A percentile compares a stretch with the other conserved stretches of the same genome.
phyloP scores from a whole-genome alignment of 2,888 invertebrate species.

The Argynnis bischoffii region DNA sequence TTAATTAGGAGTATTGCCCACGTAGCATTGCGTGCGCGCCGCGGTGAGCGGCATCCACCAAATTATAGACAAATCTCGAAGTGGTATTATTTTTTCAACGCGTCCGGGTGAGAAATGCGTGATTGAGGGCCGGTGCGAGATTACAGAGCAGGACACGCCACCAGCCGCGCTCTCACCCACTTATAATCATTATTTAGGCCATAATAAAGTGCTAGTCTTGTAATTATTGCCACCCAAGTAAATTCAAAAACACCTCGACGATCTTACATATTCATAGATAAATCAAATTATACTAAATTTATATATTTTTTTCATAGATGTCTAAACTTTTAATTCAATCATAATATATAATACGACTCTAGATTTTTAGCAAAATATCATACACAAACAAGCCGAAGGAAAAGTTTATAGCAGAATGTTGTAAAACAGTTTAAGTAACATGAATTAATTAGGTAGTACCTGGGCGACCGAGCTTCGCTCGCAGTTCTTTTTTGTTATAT shows the following conservation, averaged over 20 bases:
- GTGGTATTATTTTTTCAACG: slow-evolving; percentile 82
- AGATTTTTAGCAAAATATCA: too few relatives aligned
- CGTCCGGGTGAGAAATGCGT: slow-evolving; percentile 81
- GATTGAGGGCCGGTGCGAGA: slow-evolving; percentile 78
- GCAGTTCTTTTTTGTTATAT: too few relatives aligned
- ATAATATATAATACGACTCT: too few relatives aligned
- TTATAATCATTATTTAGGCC: slow-evolving; percentile 75
- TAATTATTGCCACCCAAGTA: slow-evolving; percentile 73
- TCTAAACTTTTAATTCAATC: too few relatives aligned
- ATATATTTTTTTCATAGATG: too few relatives aligned
- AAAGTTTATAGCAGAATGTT: too few relatives aligned
- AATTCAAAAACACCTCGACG: slow-evolving; percentile 8
- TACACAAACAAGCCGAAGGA: too few relatives aligned
- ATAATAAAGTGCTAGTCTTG: slow-evolving; percentile 76
- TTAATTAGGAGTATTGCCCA: slow-evolving; percentile 44
- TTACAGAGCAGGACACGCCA: slow-evolving; percentile 78
- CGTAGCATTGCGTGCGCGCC: slow-evolving; percentile 45
- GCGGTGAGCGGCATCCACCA: slow-evolving; percentile 67
- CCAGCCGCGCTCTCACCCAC: slow-evolving; percentile 71
- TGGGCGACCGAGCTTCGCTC: too few relatives aligned
- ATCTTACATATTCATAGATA: background rate
- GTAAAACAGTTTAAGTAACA: too few relatives aligned
- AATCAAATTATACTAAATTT: too few relatives aligned
- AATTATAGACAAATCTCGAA: slow-evolving; percentile 80
- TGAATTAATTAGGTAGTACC: background rate